Base-by-base conservation (phyloP, 2,113 vertebrate genomes). In the Oryzias celebensis region DNA sequence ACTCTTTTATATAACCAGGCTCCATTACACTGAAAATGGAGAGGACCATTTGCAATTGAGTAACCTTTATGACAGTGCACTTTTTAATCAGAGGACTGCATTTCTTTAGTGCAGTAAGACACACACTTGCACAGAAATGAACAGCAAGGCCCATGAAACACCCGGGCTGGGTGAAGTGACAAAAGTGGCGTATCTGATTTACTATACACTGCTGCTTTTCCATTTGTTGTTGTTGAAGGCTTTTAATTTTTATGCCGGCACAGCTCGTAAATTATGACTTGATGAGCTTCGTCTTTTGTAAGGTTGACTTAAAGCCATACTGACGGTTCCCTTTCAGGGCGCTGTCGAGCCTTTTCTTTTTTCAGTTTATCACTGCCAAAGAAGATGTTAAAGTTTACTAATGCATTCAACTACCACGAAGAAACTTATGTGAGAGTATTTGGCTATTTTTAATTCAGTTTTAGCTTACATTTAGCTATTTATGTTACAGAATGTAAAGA, bases 31-130 rank as follows among this genome's bases (percentile, higher is more conserved):
- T 93, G 91, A 97, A 97, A 95, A 99, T 97, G 95, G 95, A 98
- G 95, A 94, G 96, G 93, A 94, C 94, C 94, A 99, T 98, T 99
- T 99, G 97, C 97, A 97, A 97, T 97, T 95, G 94, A 94, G 94
- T 97, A 98, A 98, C 96, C 96, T 97, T 97, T 96, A 98, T 98
- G 95, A 97, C 95, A 95, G 95, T 93, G 92, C 94, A 95, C 93
- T 96, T 95, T 98, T 99, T 98, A 98, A 98, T 98, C 96, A 98
- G 95, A 93, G 93, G 60, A 78, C 94, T 94, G 94, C 96, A 95
- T 97, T 97, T 98, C 93, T 93, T 95, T 95, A 95, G 94, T 94
- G 94, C 52, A 93, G 31, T 48, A 1, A 89, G 92, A 90, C 93
- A 91, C 83, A 31, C 60, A 16, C 52, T 92, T 17, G 48, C 66